phyloP scores from a whole-genome alignment of 2,888 invertebrate genomes.

The Lepidocyrtinus sp. region DNA sequence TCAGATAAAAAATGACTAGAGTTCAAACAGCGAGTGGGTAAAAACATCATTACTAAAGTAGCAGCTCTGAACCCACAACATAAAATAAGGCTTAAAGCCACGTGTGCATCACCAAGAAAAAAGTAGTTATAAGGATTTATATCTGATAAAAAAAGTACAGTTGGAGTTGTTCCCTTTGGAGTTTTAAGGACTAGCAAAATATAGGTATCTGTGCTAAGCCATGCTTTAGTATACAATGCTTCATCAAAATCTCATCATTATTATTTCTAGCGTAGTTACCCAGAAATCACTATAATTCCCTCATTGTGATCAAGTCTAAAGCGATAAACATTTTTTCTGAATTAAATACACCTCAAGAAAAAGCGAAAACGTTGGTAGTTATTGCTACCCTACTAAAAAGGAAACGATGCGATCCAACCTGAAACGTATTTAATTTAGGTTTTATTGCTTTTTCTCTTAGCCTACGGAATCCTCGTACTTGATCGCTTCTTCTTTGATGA shows the following conservation, averaged over 20 bases:
- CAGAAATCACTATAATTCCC: not conserved
- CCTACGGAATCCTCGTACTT: not conserved
- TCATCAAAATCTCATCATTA: constrained; percentile 34
- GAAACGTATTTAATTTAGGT: constrained; percentile 10
- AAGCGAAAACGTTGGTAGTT: not conserved
- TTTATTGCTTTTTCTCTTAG: not conserved
- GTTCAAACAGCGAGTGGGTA: not conserved
- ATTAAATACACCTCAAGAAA: not conserved
- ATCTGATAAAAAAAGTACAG: no score
- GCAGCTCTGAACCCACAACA: not conserved
- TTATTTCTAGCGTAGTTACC: not conserved
- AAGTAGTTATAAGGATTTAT: constrained; percentile 13
- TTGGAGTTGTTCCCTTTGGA: no score
- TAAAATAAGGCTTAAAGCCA: not conserved
- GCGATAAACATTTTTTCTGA: not conserved
- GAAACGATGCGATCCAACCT: not conserved
- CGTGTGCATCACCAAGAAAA: not conserved
- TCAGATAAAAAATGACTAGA: not conserved
- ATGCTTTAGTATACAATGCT: constrained; percentile 3
- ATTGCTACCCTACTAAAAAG: not conserved
- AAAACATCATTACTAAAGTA: not conserved
- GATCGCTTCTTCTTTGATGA: no score
- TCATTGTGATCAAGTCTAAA: not conserved
- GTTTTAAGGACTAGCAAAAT: not conserved
- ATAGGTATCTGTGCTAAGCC: constrained; percentile 17